Evolutionary conservation across 2,113 vertebrate species (phyloP), one percentile per base, ranked within the genome.

Genomic region (Bubalus kerabau): DNA sequence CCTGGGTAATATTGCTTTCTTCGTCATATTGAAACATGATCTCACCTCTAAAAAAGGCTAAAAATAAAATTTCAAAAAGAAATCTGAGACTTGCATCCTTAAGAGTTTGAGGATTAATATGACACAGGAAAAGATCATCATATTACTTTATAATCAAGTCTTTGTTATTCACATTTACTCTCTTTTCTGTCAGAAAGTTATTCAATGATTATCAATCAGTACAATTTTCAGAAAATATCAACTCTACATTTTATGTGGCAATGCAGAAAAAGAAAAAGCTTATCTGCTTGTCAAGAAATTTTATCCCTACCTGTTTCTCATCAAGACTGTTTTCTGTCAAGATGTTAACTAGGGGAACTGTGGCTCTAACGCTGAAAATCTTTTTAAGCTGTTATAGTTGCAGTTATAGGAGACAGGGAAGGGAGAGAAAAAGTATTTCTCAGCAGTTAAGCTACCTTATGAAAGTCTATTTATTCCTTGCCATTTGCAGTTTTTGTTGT

Each of bases 21-120:
- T 98, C 98, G 9, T 19, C 93, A 95, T 97, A 80, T 1, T 94
- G 94, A 97, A 99, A 98, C 71, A 96, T 97, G 90, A 98, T 95
- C 59, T 96, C 98, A 62, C 98, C 99, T 97, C 98, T 98, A 94
- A 98, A 99, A 98, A 99, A 99, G 36, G 97, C 99, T 99, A 98
- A 97, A 99, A 97, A 98, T 0, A 83, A 97, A 98, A 81, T 97
- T 98, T 93, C 84, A 96, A 82, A 93, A 96, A 94, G 83, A 93
- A 87, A 87, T 82, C 96, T 97, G 60, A 98, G 82, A 96, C 26
- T 81, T 94, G 40, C 52, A 83, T 89, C 23, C 43, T 97, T 96
- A 94, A 94, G 4, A 97, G 28, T 30, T 64, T 96, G 52, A 95
- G 64, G 46, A 59, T 88, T 95, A 90, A 93, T 89, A 85, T 21